These are phyloP conservation scores for Lepidurus apus DNA, from an alignment of 1,140 invertebrate genomes.

Conservation along the genomic window DNA sequence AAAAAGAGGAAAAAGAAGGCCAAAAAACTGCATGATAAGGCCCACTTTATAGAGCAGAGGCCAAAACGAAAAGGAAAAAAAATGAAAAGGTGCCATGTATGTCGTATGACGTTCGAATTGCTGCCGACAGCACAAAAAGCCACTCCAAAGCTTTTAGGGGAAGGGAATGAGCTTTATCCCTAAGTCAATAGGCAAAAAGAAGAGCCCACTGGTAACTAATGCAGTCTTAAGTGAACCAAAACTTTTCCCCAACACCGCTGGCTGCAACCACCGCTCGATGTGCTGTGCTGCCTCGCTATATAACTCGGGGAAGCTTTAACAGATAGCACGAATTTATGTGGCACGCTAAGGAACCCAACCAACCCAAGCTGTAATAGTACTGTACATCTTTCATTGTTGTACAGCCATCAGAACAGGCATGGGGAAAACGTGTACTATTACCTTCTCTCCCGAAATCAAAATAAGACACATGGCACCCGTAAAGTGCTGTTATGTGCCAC, in stretches of 20 bases:
- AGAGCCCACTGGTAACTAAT: constrained; percentile 13
- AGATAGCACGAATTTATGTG: background rate
- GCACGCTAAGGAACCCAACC: background rate
- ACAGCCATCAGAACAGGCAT: background rate
- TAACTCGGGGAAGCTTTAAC: background rate
- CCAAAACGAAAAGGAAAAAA: background rate
- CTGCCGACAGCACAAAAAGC: constrained; percentile 20
- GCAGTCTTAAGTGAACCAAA: constrained; percentile 14
- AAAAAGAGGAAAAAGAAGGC: background rate
- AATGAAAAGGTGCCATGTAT: constrained; percentile 12
- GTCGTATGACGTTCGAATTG: constrained; percentile 18
- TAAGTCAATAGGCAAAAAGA: constrained; percentile 9
- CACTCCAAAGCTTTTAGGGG: constrained; percentile 21
- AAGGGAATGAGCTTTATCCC: constrained; percentile 18
- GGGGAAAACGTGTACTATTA: background rate
- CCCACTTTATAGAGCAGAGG: background rate
- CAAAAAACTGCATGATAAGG: background rate
- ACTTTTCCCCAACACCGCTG: background rate
- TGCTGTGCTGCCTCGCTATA: background rate
- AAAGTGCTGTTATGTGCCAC: background rate
- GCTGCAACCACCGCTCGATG: constrained; percentile 1
- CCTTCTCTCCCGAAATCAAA: background rate
- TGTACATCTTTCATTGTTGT: constrained; percentile 3
- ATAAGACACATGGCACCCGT: background rate
- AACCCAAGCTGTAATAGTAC: background rate